Conservation (phyloP, 2,888 invertebrate genomes). For the Drosophila aldrichi region DNA sequence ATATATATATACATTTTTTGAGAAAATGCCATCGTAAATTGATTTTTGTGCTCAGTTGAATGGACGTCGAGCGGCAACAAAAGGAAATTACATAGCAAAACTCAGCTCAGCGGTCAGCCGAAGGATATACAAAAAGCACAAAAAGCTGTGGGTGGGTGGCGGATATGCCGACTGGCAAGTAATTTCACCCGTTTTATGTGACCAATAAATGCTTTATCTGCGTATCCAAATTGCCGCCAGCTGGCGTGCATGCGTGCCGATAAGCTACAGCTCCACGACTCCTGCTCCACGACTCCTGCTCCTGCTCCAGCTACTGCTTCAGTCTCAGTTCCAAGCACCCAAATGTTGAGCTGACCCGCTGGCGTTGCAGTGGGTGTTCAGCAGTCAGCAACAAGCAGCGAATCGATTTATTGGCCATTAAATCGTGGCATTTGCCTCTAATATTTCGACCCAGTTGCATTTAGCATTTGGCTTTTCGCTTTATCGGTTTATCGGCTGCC, state of each 20-base stretch:
- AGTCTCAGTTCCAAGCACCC: conserved; percentile 4
- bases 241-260: conserved; percentile 76
- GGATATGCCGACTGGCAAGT: conserved; percentile 49
- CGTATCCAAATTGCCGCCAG: conserved; percentile 76
- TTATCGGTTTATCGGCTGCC: conserved; percentile 44
- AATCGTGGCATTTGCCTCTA: conserved; percentile 63
- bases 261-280: conserved; percentile 47
- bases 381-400: conserved; percentile 40
- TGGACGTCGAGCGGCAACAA: conserved; percentile 35
- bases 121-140: background rate
- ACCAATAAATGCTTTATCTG: conserved; percentile 80
- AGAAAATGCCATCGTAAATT: conserved; percentile 51
- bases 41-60: conserved; percentile 58
- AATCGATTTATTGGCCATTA: conserved; percentile 81
- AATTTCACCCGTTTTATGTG: conserved; percentile 78
- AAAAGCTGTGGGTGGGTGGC: conserved; percentile 10
- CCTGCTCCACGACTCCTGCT: background rate
- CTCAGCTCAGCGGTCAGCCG: conserved; percentile 30
- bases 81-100: conserved; percentile 59
- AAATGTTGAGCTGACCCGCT: conserved; percentile 12
- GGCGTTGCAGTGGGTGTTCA: conserved; percentile 44
- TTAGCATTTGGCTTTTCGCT: conserved; percentile 51
- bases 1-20: background rate
- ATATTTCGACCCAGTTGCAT: conserved; percentile 72
- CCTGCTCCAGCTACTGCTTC: background rate